These are phyloP conservation scores for Agrochola macilenta DNA, from an alignment of 2,888 invertebrate genomes.

Conservation along the genomic window DNA sequence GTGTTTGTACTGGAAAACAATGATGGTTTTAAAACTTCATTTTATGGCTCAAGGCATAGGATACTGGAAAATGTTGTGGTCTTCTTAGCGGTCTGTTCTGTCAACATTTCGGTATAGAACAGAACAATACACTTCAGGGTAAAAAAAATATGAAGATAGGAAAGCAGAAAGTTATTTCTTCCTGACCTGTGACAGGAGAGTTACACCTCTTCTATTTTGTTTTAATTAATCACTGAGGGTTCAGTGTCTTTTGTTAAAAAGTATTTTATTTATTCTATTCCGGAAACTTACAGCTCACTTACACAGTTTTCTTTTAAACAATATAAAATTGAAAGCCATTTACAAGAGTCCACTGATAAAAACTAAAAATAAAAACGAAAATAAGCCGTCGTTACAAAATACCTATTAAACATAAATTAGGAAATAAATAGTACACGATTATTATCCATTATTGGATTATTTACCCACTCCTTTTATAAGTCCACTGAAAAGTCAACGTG, in stretches of 20 bases:
- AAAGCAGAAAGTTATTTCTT: neutral
- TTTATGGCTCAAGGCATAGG: neutral
- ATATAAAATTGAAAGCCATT: too few species aligned
- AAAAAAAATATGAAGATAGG: neutral
- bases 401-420: too few species aligned
- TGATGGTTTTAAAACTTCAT: neutral
- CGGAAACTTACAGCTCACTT: too few species aligned
- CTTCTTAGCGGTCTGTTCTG: neutral
- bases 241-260: neutral
- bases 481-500: slow-evolving; percentile 7
- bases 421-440: too few species aligned
- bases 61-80: neutral
- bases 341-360: too few species aligned
- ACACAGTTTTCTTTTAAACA: too few species aligned
- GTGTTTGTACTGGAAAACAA: slow-evolving; percentile 6
- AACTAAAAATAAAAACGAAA: too few species aligned
- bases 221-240: neutral
- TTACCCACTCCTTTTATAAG: neutral
- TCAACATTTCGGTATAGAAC: neutral
- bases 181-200: neutral
- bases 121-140: neutral
- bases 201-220: neutral
- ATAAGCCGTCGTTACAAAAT: too few species aligned
- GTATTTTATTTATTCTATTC: neutral
- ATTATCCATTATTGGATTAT: too few species aligned